Conservation (phyloP, 2,888 invertebrate genomes). For the Notocelia uddmanniana region DNA sequence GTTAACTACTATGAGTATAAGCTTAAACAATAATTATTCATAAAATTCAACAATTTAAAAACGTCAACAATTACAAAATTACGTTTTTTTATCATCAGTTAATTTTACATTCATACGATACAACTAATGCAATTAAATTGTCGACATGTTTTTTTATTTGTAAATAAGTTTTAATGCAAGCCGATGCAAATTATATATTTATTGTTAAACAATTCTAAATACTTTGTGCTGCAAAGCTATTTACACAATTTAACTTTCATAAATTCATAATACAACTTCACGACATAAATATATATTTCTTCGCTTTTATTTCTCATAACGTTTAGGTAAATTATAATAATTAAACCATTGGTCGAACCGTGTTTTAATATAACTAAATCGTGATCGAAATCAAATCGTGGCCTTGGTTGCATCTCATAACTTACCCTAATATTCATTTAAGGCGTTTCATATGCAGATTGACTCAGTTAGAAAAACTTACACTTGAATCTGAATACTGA, state of each 20-base stretch:
- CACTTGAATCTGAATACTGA: background rate
- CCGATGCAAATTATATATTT: slow-evolving; percentile 6
- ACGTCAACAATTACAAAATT: slow-evolving; percentile 80
- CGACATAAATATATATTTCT: slow-evolving; percentile 27
- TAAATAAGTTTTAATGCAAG: slow-evolving; percentile 4
- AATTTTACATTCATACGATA: slow-evolving; percentile 62
- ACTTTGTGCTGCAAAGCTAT: slow-evolving; percentile 29
- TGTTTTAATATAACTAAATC: background rate
- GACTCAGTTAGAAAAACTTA: background rate
- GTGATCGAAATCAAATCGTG: background rate
- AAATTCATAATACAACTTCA: slow-evolving; percentile 31
- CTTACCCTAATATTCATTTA: background rate
- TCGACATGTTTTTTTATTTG: slow-evolving; percentile 12
- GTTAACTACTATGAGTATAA: slow-evolving; percentile 52
- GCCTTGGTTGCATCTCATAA: background rate
- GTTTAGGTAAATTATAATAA: background rate
- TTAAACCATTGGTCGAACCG: background rate
- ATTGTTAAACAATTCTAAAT: slow-evolving; percentile 7
- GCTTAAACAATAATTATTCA: slow-evolving; percentile 71
- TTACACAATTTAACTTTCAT: slow-evolving; percentile 37
- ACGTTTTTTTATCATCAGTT: slow-evolving; percentile 59
- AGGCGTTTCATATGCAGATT: background rate
- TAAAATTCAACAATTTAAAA: slow-evolving; percentile 81
- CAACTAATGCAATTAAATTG: slow-evolving; percentile 43
- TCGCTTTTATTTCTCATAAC: background rate